phyloP scores from a whole-genome alignment of 2,113 vertebrate species.

The Pardalotus punctatus region DNA sequence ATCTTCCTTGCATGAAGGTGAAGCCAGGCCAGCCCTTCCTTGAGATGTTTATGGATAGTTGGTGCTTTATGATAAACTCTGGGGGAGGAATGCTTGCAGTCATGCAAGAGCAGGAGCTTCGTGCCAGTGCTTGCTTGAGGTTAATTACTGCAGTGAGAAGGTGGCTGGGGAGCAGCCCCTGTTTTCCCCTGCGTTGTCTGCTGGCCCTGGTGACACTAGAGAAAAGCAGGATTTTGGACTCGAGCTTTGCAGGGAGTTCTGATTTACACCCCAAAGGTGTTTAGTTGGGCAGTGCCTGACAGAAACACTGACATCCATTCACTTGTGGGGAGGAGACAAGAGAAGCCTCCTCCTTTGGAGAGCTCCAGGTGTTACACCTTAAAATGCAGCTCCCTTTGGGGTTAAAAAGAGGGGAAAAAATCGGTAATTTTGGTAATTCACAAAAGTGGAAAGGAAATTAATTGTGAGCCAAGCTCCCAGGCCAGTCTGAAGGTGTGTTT shows the following conservation, averaged over 20 bases:
- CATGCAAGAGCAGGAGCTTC: conserved; percentile 21
- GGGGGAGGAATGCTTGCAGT: conserved; percentile 36
- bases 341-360: neutral
- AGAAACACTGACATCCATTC: fast-evolving
- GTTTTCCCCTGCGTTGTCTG: neutral
- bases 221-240: neutral
- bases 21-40: conserved; percentile 52
- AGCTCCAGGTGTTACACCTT: neutral
- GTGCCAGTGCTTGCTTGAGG: conserved; percentile 24
- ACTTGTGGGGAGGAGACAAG: neutral
- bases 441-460: neutral
- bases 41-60: conserved; percentile 39
- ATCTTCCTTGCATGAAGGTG: conserved; percentile 51
- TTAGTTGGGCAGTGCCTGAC: neutral
- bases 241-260: neutral
- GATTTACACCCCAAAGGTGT: neutral
- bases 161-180: neutral
- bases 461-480: neutral
- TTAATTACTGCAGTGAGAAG: neutral
- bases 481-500: neutral
- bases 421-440: neutral
- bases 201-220: neutral
- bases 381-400: neutral
- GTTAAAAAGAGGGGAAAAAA: neutral
- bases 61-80: conserved; percentile 25